Evolutionary conservation across 1,140 invertebrate genomes (phyloP).

Genomic region (Rhagoletis pomonella): DNA sequence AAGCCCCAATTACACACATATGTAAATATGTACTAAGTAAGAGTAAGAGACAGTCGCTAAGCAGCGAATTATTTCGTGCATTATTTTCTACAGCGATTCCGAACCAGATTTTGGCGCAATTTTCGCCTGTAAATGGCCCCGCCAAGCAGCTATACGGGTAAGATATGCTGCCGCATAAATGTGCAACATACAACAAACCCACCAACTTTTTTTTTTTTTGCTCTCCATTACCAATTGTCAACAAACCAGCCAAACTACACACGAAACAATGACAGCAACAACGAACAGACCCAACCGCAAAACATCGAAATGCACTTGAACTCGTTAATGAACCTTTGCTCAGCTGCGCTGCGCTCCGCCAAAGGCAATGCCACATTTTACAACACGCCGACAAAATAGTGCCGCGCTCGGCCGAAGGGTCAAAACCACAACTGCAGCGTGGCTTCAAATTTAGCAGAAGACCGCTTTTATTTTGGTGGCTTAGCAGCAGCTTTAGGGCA

Average conservation of each 20-base stretch:
- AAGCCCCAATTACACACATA: too few species aligned
- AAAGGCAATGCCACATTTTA: conserved; percentile 3
- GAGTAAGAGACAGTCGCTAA: too few species aligned
- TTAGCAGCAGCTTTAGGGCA: conserved; percentile 32
- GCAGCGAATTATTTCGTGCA: neutral
- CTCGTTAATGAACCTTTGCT: conserved; percentile 35
- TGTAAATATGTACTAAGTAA: too few species aligned
- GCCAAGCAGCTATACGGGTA: neutral
- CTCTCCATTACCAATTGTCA: neutral
- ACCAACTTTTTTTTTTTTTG: neutral
- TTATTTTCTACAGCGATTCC: neutral
- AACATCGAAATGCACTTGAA: conserved; percentile 52
- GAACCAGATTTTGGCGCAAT: neutral
- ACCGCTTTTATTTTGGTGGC: neutral
- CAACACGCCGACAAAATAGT: neutral
- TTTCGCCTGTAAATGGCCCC: neutral
- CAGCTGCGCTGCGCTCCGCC: neutral
- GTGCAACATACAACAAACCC: neutral
- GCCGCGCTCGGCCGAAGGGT: neutral
- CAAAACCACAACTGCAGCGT: neutral
- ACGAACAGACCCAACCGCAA: conserved; percentile 8
- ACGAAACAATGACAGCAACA: neutral
- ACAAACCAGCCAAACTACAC: conserved; percentile 38
- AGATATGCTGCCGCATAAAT: neutral
- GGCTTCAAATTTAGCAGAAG: conserved; percentile 8